A percentile compares a stretch with the other conserved stretches of the same genome.
Evolutionary conservation across 2,797 vertebrate species (phyloP).

Genomic region (Sphenodon punctatus): DNA sequence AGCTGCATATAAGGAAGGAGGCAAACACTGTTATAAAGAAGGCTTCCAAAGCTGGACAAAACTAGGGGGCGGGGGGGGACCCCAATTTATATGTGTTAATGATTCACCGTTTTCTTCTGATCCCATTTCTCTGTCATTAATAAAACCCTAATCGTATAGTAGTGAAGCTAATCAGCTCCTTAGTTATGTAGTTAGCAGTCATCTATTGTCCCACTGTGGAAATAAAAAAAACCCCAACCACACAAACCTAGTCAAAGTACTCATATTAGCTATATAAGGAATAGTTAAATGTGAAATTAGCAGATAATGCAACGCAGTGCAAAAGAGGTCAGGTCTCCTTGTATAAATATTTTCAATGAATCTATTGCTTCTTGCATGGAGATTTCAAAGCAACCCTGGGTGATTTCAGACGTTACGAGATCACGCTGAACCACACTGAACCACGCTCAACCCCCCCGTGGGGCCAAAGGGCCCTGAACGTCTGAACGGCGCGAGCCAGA

Average conservation of each 20-base stretch:
- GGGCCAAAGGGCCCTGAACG: no score
- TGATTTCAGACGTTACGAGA: no score
- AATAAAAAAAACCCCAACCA: not conserved
- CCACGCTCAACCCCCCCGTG: no score
- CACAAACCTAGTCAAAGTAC: not conserved
- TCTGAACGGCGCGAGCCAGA: no score
- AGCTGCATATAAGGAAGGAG: no score
- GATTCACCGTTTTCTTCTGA: not conserved
- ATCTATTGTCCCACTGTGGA: not conserved
- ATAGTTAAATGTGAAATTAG: not conserved
- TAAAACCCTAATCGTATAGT: not conserved
- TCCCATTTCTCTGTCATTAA: not conserved
- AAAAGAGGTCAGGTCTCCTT: fast-evolving
- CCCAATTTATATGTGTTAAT: fast-evolving
- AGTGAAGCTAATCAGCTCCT: not conserved
- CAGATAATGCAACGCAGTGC: not conserved
- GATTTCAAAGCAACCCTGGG: not conserved
- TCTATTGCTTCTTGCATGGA: not conserved
- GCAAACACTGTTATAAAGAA: no score
- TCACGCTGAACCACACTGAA: no score
- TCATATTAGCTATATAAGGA: fast-evolving
- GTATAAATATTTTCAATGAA: not conserved
- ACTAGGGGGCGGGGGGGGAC: not conserved
- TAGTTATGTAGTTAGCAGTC: not conserved
- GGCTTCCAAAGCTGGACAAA: not conserved